These are phyloP conservation scores for Diorhabda sublineata DNA, from an alignment of 1,140 invertebrate genomes.

Conservation along the genomic window DNA sequence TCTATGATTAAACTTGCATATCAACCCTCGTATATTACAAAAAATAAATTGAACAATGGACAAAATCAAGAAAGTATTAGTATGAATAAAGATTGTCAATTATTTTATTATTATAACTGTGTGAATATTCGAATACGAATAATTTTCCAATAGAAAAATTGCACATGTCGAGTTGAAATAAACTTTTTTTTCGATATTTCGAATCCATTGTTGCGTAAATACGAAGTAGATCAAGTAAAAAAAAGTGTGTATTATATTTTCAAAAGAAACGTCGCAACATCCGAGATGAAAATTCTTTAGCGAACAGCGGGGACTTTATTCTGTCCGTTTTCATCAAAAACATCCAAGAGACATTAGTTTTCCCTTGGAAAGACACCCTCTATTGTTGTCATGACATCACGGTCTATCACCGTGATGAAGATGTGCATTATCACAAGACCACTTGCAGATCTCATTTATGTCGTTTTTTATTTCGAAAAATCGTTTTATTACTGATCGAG, in stretches of 20 bases:
- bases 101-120: too few species aligned
- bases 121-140: too few species aligned
- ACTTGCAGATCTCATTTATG: slow-evolving; percentile 15
- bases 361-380: slow-evolving; percentile 10
- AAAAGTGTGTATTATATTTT: slow-evolving; percentile 3
- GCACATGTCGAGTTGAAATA: too few species aligned
- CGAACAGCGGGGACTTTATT: slow-evolving; percentile 5
- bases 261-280: background rate
- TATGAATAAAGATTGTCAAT: too few species aligned
- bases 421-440: slow-evolving; percentile 13
- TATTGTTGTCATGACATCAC: slow-evolving; percentile 16
- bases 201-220: background rate
- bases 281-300: slow-evolving; percentile 2
- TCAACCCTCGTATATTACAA: too few species aligned
- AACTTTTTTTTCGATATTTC: too few species aligned
- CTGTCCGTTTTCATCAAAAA: slow-evolving; percentile 15
- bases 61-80: too few species aligned
- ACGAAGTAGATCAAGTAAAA: background rate
- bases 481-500: slow-evolving; percentile 11
- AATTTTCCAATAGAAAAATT: too few species aligned
- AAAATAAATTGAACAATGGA: too few species aligned
- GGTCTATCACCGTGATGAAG: slow-evolving; percentile 17
- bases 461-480: slow-evolving; percentile 9
- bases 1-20: too few species aligned
- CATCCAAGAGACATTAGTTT: slow-evolving; percentile 15